Evolutionary conservation across 2,888 invertebrate species (phyloP), one percentile per base, ranked within the genome.

Genomic region (Eupsilia transversa): DNA sequence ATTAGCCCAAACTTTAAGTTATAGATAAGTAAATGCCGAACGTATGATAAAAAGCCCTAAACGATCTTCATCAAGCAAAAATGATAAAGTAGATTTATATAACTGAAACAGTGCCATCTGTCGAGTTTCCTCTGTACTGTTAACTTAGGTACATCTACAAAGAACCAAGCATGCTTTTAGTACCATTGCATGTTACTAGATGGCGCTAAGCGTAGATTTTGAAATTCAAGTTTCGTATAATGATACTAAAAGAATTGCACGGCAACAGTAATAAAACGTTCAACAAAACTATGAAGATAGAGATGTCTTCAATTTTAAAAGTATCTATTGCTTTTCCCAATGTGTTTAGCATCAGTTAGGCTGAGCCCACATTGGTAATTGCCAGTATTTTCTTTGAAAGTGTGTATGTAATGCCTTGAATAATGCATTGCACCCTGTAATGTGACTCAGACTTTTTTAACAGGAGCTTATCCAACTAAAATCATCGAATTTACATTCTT

Each of bases 31-130:
- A 12, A 66, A 20, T 49, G 14, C 5, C 33, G 1, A 9, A 5
- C 2, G 1, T 10, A 0, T 12, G 7, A 0, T 23, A 1, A 30
- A n/a, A 23, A 67, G 5, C 38, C 20, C 0, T 27, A 23, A 23
- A 23, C 23, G 2, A 12, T 23, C 23, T 5, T 35, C 5, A 27
- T 38, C 17, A 30, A 9, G 7, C 2, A 0, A 27, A 0, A 27
- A n/a, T 17, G 1, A 6, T 17, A 68, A 6, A 23, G 46, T 46
- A 20, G 7, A 27, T n/a, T 1, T n/a, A 3, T 33, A 33, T 23
- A 33, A 17, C 43, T 17, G 0, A 38, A 46, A 57, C 27, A 73
- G 14, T 7, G 68, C 14, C 74, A 75, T 59, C 74, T 75, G 14
- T 0, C 10, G 27, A 20, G 14, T 27, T 49, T n/a, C 4, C 4